Conservation (phyloP, 2,113 vertebrate species). For the Plotosus lineatus region DNA sequence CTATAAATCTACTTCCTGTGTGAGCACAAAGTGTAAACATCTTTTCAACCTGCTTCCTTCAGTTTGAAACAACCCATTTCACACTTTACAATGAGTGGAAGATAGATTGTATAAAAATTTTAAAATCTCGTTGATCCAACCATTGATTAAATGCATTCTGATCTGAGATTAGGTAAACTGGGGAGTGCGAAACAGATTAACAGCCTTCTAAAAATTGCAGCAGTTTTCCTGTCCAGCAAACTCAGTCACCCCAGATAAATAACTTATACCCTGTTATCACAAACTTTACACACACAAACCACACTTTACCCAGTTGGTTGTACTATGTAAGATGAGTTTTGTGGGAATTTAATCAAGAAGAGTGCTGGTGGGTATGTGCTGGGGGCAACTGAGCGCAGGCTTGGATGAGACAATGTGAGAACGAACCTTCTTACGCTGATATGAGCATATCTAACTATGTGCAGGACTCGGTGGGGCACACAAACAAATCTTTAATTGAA, state of each 20-base stretch:
- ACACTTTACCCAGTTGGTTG: constrained; percentile 6
- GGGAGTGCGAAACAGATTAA: background rate
- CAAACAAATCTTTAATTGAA: constrained; percentile 39
- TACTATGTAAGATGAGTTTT: constrained; percentile 34
- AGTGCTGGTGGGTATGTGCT: constrained; percentile 34
- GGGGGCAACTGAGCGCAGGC: constrained; percentile 17
- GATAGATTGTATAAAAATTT: background rate
- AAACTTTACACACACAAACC: constrained; percentile 11
- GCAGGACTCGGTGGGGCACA: constrained; percentile 36
- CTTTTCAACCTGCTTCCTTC: background rate
- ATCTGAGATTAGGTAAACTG: background rate
- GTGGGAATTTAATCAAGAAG: constrained; percentile 43
- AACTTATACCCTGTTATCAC: constrained; percentile 14
- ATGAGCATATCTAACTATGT: constrained; percentile 31
- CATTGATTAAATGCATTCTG: background rate
- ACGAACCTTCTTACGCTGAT: constrained; percentile 41
- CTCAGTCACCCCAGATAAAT: constrained; percentile 2
- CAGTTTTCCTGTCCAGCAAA: background rate
- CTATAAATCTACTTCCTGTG: background rate
- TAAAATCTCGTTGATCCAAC: background rate
- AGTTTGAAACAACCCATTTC: background rate
- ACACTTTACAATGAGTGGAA: background rate
- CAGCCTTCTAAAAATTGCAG: background rate
- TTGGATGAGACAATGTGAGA: constrained; percentile 35
- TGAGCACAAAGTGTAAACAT: background rate